Conservation (phyloP, 2,888 invertebrate genomes). For the Ectobius pallidus region DNA sequence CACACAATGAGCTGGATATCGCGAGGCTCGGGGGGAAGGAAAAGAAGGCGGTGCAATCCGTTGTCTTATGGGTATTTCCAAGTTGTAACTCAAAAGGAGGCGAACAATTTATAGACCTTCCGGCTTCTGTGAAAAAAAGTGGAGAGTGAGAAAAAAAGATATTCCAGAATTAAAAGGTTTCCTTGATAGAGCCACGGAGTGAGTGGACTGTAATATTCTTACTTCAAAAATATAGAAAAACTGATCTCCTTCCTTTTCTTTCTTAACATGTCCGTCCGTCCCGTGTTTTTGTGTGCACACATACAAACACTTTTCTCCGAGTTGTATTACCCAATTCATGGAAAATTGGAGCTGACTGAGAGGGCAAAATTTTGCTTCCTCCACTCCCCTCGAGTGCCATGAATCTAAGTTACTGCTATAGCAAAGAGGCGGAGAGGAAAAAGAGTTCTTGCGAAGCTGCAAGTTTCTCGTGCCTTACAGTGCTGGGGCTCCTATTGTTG, state of each 20-base stretch:
- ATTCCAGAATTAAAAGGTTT: slow-evolving; percentile 33
- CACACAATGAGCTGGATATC: neutral
- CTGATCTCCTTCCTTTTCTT: no score
- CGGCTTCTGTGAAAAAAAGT: neutral
- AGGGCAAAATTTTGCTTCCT: slow-evolving; percentile 28
- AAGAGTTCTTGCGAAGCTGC: no score
- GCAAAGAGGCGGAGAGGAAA: neutral
- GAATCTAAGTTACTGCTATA: slow-evolving; percentile 38
- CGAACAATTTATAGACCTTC: slow-evolving; percentile 10
- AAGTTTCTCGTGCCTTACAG: no score
- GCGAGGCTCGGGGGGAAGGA: neutral
- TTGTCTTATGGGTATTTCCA: slow-evolving; percentile 21
- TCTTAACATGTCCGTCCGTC: slow-evolving; percentile 16
- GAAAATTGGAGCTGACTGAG: slow-evolving; percentile 39
- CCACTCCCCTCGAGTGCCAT: slow-evolving; percentile 34
- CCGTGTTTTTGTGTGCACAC: neutral
- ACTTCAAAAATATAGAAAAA: slow-evolving; percentile 2
- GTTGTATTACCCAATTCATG: slow-evolving; percentile 41
- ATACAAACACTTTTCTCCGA: slow-evolving; percentile 36
- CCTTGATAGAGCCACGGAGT: slow-evolving; percentile 21
- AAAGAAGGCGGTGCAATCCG: neutral
- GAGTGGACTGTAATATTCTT: slow-evolving; percentile 22
- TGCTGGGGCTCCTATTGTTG: neutral
- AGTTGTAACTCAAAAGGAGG: slow-evolving; percentile 9
- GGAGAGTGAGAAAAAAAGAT: neutral